A percentile compares a stretch with the other conserved stretches of the same genome.
These are phyloP conservation scores for Amphimedon queenslandica DNA, from an alignment of 37 sponge, comb jelly and placozoan genomes.

Conservation along the genomic window DNA sequence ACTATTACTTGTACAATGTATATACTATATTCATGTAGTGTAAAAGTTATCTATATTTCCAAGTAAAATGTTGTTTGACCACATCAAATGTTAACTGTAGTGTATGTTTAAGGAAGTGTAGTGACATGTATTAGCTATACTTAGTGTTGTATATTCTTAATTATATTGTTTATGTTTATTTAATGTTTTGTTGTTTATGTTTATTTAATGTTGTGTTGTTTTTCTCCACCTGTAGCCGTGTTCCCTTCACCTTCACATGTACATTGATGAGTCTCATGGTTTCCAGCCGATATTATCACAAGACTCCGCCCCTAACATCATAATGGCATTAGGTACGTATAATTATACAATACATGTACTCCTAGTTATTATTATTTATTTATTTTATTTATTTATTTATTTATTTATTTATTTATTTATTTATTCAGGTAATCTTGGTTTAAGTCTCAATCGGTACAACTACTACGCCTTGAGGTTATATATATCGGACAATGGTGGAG, in stretches of 20 bases:
- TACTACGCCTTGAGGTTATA: constrained; percentile 16
- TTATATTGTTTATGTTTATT: neutral
- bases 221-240: constrained; percentile 29
- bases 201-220: no score
- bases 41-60: no score
- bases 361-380: neutral
- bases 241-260: constrained; percentile 79
- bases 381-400: neutral
- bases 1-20: no score
- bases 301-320: constrained; percentile 68
- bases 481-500: constrained; percentile 65
- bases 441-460: neutral
- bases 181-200: no score
- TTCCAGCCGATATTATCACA: constrained; percentile 60
- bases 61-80: no score
- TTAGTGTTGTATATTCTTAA: neutral
- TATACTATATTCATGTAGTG: neutral
- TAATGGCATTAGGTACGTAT: constrained; percentile 68
- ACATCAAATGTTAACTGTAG: no score
- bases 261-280: constrained; percentile 27
- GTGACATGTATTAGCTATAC: no score
- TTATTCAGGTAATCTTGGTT: constrained; percentile 39
- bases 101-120: no score
- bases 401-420: neutral
- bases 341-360: neutral